Evolutionary conservation across 2,888 invertebrate species (phyloP).

Genomic region (Elysia crispata): DNA sequence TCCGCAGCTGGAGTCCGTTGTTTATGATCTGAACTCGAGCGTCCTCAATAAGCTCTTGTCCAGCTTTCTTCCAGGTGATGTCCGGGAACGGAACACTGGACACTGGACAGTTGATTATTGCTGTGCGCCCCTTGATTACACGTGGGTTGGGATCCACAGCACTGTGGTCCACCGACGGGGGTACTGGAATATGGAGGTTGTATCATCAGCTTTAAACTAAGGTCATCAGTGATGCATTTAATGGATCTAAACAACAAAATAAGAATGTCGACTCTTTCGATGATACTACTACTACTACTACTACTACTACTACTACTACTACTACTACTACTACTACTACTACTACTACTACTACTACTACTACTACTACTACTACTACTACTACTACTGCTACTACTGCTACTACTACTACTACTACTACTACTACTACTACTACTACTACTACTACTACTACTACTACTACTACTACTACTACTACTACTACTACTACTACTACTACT

Average conservation of each 20-base stretch:
- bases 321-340: constrained; percentile 17
- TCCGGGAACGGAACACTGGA: constrained; percentile 77
- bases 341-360: constrained; percentile 19
- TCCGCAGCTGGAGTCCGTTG: constrained; percentile 63
- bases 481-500: constrained; percentile 19
- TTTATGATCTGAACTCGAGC: constrained; percentile 48
- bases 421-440: constrained; percentile 19
- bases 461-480: constrained; percentile 10
- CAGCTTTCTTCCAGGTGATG: constrained; percentile 76
- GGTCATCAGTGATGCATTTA: not conserved
- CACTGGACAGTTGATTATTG: constrained; percentile 77
- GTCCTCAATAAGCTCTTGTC: constrained; percentile 49
- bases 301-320: not conserved
- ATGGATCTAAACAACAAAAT: not conserved
- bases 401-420: constrained; percentile 19
- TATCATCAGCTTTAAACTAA: no score
- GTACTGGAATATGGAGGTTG: no score
- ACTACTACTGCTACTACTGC: constrained; percentile 13
- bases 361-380: constrained; percentile 19
- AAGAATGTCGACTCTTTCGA: not conserved
- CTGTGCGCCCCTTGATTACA: constrained; percentile 70
- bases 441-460: constrained; percentile 10
- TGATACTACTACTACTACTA: not conserved
- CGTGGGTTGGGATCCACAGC: constrained; percentile 70
- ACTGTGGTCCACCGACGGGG: constrained; percentile 75